Base-by-base conservation (phyloP, 2,797 vertebrate genomes). In the Carcharodon carcharias region DNA sequence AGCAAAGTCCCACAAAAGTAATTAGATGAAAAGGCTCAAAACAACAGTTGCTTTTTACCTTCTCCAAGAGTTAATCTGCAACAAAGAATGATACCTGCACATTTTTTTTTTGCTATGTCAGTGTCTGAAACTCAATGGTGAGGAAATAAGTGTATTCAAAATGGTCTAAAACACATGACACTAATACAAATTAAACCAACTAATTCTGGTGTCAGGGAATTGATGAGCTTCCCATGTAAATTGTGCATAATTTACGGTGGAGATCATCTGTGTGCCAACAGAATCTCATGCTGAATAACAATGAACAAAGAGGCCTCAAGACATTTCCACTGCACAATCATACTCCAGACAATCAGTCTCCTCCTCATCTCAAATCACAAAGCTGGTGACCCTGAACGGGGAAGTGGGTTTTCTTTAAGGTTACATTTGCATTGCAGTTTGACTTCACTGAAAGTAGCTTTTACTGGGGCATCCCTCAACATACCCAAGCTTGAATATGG, bases 211-310 rank as follows among this genome's bases (percentile, higher is more conserved):
- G 98, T 97, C 98, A 97, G 97, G 97, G 98, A 98, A 98, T 97
- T 98, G 97, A 98, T 98, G 97, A 98, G 97, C 97, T 98, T 97
- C 98, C 98, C 97, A 98, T 98, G 98, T 98, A 98, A 98, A 98
- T 98, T 98, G 98, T 98, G 98, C 97, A 98, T 98, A 98, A 98
- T 97, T 98, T 97, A 97, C 96, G 96, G 77, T 73, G 77, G 96
- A 97, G 97, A 97, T 97, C 98, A 98, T 98, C 98, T 97, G 97
- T 98, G 97, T 98, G 98, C 97, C 98, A 98, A 98, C 97, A 97
- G 97, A 97, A 97, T 97, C 97, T 98, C 97, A 98, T 96, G 61
- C 96, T 98, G 98, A 98, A 98, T 98, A 98, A 97, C 97, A 98
- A 98, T 97, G 96, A 98, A 97, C 80, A 96, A 96, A 97, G 97